A percentile compares a stretch with the other conserved stretches of the same genome.
Evolutionary conservation across 2,888 invertebrate species (phyloP).

Genomic region (Lamellibrachia satsuma): DNA sequence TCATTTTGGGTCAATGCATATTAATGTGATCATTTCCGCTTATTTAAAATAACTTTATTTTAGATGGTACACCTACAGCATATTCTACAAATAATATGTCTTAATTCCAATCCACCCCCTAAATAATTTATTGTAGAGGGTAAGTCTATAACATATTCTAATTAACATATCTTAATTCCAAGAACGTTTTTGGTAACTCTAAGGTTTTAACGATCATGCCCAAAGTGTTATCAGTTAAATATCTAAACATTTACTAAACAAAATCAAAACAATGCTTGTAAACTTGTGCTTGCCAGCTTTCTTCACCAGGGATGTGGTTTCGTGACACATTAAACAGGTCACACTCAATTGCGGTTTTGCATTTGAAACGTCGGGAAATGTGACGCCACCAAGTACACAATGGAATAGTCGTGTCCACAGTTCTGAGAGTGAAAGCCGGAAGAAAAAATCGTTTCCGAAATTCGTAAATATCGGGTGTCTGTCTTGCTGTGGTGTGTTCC

Average conservation of each 20-base stretch:
- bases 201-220: too few relatives aligned
- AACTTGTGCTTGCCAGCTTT: not conserved
- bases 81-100: not conserved
- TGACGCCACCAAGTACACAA: not conserved
- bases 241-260: not conserved
- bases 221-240: too few relatives aligned
- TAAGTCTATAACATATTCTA: not conserved
- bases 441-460: not conserved
- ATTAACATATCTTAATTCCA: not conserved
- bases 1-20: too few relatives aligned
- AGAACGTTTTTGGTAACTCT: too few relatives aligned
- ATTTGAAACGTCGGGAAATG: slow-evolving; percentile 17
- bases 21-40: not conserved
- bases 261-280: not conserved
- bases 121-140: not conserved
- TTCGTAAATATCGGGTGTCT: slow-evolving; percentile 5
- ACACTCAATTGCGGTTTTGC: slow-evolving; percentile 1
- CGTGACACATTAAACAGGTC: not conserved
- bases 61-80: not conserved
- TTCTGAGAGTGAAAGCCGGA: not conserved
- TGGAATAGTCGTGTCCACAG: not conserved
- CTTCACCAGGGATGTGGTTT: not conserved
- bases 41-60: not conserved
- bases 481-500: not conserved
- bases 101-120: too few relatives aligned